phyloP scores from a whole-genome alignment of 2,797 vertebrate species.

The Siniperca undulata region DNA sequence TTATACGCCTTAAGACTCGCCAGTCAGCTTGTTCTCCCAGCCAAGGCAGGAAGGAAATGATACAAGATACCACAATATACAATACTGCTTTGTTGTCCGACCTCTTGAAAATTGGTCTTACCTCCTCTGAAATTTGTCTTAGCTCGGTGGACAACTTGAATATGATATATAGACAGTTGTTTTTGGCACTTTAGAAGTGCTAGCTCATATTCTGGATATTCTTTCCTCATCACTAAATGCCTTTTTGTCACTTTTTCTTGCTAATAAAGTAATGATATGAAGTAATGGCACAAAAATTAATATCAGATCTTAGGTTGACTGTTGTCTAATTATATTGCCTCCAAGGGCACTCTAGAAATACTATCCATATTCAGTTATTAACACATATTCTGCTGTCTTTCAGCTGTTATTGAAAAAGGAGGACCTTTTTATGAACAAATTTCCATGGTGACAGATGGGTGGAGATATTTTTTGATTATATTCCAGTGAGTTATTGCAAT shows the following conservation, averaged over 20 bases:
- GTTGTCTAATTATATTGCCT: constrained; percentile 16
- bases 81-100: constrained; percentile 57
- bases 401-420: constrained; percentile 35
- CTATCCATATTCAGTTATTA: constrained; percentile 28
- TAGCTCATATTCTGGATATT: constrained; percentile 20
- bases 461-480: constrained; percentile 46
- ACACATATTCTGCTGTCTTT: constrained; percentile 34
- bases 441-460: constrained; percentile 61
- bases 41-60: constrained; percentile 70
- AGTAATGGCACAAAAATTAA: constrained; percentile 34
- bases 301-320: background rate
- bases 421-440: constrained; percentile 44
- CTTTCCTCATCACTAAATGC: constrained; percentile 18
- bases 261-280: constrained; percentile 21
- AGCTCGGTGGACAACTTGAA: constrained; percentile 31
- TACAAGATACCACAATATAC: constrained; percentile 62
- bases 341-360: constrained; percentile 20
- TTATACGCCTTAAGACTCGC: constrained; percentile 56
- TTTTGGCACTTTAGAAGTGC: constrained; percentile 29
- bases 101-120: constrained; percentile 46
- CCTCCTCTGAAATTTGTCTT: constrained; percentile 57
- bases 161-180: constrained; percentile 32
- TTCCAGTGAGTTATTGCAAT: constrained; percentile 48
- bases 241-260: constrained; percentile 17
- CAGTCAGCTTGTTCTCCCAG: constrained; percentile 59